Base-by-base conservation (phyloP, 2,797 vertebrate genomes). In the Sardinella longiceps region DNA sequence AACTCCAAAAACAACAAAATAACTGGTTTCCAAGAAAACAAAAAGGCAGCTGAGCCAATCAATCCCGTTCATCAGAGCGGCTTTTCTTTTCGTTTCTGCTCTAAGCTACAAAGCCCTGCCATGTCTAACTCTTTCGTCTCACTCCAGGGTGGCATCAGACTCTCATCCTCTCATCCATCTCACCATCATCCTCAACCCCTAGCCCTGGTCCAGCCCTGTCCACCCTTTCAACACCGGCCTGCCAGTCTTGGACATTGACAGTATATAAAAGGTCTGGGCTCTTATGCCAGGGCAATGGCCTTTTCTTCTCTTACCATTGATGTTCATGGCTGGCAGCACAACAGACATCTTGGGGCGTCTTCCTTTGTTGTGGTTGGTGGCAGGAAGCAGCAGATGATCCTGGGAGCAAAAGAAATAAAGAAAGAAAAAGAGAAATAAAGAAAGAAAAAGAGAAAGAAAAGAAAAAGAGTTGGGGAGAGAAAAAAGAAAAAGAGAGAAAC, bases 331-430 rank as follows among this genome's bases (percentile, higher is more conserved):
- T 89, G 98, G 98, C 90, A 99, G 91, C 86, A 99, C 94, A 90
- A 99, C 89, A 30, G 98, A 98, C 97, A 99, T 98, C 95, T 99
- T 99, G 85, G 98, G 98, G 87, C 97, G 96, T 83, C 96, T 95
- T 90, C 98, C 98, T 95, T 99, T 99, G 93, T 97, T 99, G 93
- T 98, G 97, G 89, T 93, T 97, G 81, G 97, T 99, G 89, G 98
- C 98, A 89, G 98, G 98, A 92, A 99, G 90, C 5, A 99, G 94
- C 81, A 99, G 96, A 92, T 99, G 97, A 93, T 99, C 98, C 98
- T 99, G 92, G 86, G 95, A 95, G 87, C 33, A 89, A 70, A 33
- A 18, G 63, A 63, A 39, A 70, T 37, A 74, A 81, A 20, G 81
- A 45, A 86, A 81, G 56, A 37, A 46, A 37, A 9, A 56, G 43